A percentile compares a stretch with the other conserved stretches of the same genome.
phyloP scores from a whole-genome alignment of 2,113 vertebrate species.

The Calidris pygmaea region DNA sequence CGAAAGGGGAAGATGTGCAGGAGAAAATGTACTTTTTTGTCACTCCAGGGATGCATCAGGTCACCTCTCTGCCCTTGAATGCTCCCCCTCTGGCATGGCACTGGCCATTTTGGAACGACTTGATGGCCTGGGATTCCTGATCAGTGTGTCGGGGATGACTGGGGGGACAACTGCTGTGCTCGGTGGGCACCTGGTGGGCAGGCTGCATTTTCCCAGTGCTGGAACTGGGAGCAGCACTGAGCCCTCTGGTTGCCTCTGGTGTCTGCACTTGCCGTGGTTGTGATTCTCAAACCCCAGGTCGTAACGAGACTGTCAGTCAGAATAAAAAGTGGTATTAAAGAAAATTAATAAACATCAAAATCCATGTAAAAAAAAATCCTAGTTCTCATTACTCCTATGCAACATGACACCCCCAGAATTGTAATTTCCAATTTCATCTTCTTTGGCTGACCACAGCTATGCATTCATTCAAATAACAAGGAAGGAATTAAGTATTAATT shows the following conservation, averaged over 20 bases:
- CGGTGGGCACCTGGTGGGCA: no score
- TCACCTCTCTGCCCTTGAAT: accelerated
- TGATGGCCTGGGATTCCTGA: not conserved
- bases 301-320: not conserved
- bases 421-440: slow-evolving; percentile 7
- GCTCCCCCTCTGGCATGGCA: accelerated
- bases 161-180: not conserved
- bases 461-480: not conserved
- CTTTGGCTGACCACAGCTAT: not conserved
- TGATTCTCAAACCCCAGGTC: not conserved
- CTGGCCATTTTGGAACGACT: not conserved
- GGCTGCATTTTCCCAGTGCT: not conserved
- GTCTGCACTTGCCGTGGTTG: accelerated
- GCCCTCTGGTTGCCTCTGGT: not conserved
- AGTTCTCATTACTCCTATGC: not conserved
- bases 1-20: not conserved
- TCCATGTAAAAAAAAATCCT: not conserved
- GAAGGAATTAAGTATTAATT: slow-evolving; percentile 21
- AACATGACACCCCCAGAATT: not conserved
- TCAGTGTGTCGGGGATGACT: accelerated
- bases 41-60: not conserved
- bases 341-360: not conserved
- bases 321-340: not conserved
- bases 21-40: not conserved
- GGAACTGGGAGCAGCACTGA: not conserved